Conservation (phyloP, 2,113 vertebrate genomes). For the Hippoglossus stenolepis region DNA sequence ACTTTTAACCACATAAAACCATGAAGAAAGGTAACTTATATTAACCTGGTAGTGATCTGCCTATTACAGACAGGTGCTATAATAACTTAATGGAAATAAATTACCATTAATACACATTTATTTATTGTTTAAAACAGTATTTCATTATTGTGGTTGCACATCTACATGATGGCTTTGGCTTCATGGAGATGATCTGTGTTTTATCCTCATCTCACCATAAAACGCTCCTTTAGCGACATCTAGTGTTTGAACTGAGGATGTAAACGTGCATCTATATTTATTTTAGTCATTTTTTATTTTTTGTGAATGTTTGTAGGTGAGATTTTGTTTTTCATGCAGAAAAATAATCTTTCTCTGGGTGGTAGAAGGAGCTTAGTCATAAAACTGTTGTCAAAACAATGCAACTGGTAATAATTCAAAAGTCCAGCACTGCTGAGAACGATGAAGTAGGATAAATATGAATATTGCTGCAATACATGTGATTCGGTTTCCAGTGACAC, state of each 20-base stretch:
- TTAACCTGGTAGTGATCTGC: background rate
- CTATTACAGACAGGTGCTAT: background rate
- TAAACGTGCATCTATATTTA: background rate
- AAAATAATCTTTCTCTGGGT: too few relatives aligned
- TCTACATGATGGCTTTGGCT: background rate
- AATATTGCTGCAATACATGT: too few relatives aligned
- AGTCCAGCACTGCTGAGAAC: background rate
- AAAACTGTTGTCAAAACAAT: too few relatives aligned
- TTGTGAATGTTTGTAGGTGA: background rate
- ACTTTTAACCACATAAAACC: too few relatives aligned
- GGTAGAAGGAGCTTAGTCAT: too few relatives aligned
- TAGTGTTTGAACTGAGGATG: constrained; percentile 37
- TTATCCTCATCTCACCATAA: background rate
- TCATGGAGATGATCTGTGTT: accelerated
- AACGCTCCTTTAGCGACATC: constrained; percentile 50
- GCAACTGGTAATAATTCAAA: background rate
- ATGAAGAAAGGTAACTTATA: background rate
- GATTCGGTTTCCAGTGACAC: background rate
- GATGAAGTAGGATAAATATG: background rate
- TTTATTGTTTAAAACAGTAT: background rate
- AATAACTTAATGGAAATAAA: background rate
- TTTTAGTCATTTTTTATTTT: background rate
- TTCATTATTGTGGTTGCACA: background rate
- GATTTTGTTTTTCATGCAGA: too few relatives aligned
- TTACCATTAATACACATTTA: background rate